phyloP scores from a whole-genome alignment of 2,113 vertebrate genomes.

The Brachyhypopomus occidentalis region DNA sequence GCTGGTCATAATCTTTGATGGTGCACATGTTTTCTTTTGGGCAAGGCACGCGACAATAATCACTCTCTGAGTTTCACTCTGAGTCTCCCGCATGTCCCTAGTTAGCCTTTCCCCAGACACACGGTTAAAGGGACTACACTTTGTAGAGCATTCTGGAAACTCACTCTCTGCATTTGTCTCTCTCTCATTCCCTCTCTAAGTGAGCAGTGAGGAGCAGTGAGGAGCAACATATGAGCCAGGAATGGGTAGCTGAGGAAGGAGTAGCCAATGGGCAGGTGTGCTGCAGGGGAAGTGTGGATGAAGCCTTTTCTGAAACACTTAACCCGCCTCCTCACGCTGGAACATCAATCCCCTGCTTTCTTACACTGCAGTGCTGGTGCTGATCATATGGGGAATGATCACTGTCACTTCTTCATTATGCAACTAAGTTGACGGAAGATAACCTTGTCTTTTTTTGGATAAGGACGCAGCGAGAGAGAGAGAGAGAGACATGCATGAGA shows the following conservation, averaged over 20 bases:
- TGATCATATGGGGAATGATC: slow-evolving; percentile 42
- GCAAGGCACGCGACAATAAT: slow-evolving; percentile 19
- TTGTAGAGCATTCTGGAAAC: slow-evolving; percentile 32
- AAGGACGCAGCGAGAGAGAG: slow-evolving; percentile 11
- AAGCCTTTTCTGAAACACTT: slow-evolving; percentile 36
- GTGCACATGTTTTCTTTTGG: slow-evolving; percentile 29
- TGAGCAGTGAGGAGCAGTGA: slow-evolving; percentile 1
- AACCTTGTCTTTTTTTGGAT: slow-evolving; percentile 25
- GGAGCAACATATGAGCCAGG: slow-evolving; percentile 39
- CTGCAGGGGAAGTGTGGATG: slow-evolving; percentile 21
- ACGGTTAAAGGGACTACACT: slow-evolving; percentile 53
- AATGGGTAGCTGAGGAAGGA: slow-evolving; percentile 35
- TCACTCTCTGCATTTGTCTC: background rate
- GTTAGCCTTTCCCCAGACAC: slow-evolving; percentile 34
- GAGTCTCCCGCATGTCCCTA: slow-evolving; percentile 32
- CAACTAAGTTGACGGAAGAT: slow-evolving; percentile 33
- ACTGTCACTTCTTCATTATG: slow-evolving; percentile 40
- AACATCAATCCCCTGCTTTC: too few relatives aligned
- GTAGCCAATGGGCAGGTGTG: slow-evolving; percentile 31
- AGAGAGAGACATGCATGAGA: background rate
- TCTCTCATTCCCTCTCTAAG: background rate
- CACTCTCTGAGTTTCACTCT: slow-evolving; percentile 35
- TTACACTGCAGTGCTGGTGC: slow-evolving; percentile 16
- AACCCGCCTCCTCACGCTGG: slow-evolving; percentile 25
- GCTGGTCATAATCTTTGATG: slow-evolving; percentile 45